These are phyloP conservation scores for Myotis lucifugus DNA, from an alignment of 2,113 vertebrate genomes.

Conservation along the genomic window DNA sequence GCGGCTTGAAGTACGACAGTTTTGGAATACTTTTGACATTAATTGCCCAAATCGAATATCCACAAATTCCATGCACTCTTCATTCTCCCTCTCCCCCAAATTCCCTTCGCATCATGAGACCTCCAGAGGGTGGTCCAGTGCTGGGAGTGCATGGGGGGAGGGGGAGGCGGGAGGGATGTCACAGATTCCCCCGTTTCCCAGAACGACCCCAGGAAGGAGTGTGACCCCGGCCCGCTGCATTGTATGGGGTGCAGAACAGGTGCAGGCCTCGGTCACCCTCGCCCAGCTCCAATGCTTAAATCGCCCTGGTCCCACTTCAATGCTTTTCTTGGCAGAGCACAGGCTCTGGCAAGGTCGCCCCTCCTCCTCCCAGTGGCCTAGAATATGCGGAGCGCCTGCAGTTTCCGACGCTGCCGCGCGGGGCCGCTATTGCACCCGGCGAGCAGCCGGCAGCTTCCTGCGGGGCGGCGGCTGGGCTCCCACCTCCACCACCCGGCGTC, in stretches of 20 bases:
- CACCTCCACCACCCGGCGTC: fast-evolving
- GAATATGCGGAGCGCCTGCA: fast-evolving
- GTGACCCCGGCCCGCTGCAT: background rate
- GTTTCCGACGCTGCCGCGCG: background rate
- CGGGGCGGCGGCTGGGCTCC: fast-evolving
- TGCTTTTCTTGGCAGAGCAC: background rate
- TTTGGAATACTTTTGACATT: background rate
- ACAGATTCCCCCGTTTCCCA: background rate
- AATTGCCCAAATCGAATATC: background rate
- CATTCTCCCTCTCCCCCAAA: background rate
- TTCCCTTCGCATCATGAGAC: background rate
- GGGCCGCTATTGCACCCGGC: background rate
- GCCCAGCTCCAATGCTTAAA: fast-evolving
- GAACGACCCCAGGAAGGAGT: background rate
- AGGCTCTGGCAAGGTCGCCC: fast-evolving
- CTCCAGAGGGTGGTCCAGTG: background rate
- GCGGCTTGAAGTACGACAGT: background rate
- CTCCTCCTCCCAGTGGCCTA: fast-evolving
- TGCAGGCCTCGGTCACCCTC: no score
- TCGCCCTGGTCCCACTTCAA: background rate
- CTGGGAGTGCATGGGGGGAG: background rate
- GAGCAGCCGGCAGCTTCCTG: no score
- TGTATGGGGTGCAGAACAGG: no score
- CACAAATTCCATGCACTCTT: background rate
- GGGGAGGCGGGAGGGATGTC: background rate